These are phyloP conservation scores for Rhinophrynus dorsalis DNA, from an alignment of 2,797 vertebrate genomes.

Conservation along the genomic window DNA sequence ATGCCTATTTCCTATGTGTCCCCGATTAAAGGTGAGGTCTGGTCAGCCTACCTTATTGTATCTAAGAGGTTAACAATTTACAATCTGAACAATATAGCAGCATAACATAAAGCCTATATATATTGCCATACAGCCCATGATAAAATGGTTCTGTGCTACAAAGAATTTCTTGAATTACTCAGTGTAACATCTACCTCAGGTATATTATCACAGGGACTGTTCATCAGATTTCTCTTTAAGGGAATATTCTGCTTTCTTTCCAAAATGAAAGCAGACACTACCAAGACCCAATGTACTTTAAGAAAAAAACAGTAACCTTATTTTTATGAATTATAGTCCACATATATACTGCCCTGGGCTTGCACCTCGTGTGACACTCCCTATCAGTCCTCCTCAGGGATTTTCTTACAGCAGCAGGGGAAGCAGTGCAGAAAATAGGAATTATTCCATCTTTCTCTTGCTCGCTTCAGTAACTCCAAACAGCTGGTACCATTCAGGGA, in stretches of 20 bases:
- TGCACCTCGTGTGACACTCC: not conserved
- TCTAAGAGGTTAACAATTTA: too few species aligned
- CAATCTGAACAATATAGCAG: too few species aligned
- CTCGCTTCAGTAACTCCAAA: conserved; percentile 6
- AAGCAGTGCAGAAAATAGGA: conserved; percentile 20
- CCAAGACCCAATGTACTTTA: not conserved
- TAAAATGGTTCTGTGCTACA: too few species aligned
- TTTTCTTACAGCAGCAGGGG: conserved; percentile 1
- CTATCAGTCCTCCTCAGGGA: not conserved
- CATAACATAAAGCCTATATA: too few species aligned
- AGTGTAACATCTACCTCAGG: too few species aligned
- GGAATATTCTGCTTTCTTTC: conserved; percentile 5
- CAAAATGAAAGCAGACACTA: not conserved
- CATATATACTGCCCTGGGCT: not conserved
- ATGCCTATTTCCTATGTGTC: too few species aligned
- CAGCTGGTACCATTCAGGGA: conserved; percentile 17
- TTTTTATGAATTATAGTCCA: not conserved
- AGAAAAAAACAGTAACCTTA: not conserved
- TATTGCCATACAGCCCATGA: too few species aligned
- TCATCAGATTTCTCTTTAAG: too few species aligned
- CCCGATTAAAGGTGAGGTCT: too few species aligned
- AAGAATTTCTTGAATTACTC: too few species aligned
- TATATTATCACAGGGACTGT: too few species aligned
- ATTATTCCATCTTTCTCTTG: conserved; percentile 6
- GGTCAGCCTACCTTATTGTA: too few species aligned